Evolutionary conservation across 1,140 invertebrate species (phyloP), one percentile per base, ranked within the genome.

Genomic region (Stegodyphus dumicola): DNA sequence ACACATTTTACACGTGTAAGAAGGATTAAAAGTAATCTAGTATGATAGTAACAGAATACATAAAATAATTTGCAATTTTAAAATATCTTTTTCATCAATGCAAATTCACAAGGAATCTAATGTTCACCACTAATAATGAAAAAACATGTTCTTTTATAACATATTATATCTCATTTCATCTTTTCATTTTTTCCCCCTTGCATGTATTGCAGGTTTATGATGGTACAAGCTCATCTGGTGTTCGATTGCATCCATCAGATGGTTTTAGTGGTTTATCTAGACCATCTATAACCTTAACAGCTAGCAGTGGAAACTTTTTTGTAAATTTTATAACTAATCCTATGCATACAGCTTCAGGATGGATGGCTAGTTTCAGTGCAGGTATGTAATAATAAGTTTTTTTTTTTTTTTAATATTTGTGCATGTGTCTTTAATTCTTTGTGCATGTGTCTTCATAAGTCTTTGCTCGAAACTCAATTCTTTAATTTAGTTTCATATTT

Each of bases 231-330:
- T 10, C 86, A 2, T 17, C 56, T 15, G 96, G 96, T 10, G 91
- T 97, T 52, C 92, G 95, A 88, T 92, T 99, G 65, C 97, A 98
- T 91, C 95, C 97, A 33, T 95, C 94, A 73, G 94, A 94, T 89
- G 97, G 97, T 51, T 99, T 98, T 90, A 95, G 94, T 15, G 94
- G 95, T 10, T 94, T 93, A 87, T 92, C 92, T 33, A 92, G 92
- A 6, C 97, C 97, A n/a, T 95, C 95, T 90, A 94, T 98, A 69
- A 97, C 96, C 13, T 91, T 98, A 86, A 98, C 97, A 13, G 96
- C 97, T 65, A 96, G 96, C 51, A 97, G 96, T 88, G 96, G 97
- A n/a, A 95, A 97, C 91, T 96, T 98, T 94, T 91, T 96, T 6
- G 92, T 99, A 71, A 93, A 95, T 89, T 98, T 98, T 90, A 92